Evolutionary conservation across 2,113 vertebrate species (phyloP), one percentile per base, ranked within the genome.

Genomic region (Emydocephalus ijimae): DNA sequence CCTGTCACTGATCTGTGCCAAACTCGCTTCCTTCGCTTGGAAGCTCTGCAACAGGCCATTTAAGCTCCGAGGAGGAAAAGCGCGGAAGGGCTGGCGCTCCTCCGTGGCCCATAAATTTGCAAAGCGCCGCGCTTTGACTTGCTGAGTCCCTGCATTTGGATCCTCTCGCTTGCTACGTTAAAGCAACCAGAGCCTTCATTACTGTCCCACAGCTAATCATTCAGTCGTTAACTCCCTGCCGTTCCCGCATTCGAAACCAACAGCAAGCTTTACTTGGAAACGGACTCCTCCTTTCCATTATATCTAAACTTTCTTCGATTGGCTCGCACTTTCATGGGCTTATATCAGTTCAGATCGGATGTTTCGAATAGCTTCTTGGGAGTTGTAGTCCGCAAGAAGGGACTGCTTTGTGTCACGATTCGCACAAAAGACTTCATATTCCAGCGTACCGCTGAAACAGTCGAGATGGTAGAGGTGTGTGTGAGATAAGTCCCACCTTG

Each of bases 341-440:
- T 26, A 90, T 23, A 54, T 93, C 88, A 87, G 20, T 87, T 89
- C 74, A 93, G 92, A 61, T 93, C 74, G 88, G 29, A 61, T 54
- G 88, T 92, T 90, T 8, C 56, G 12, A 29, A 1, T 1, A 20
- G 92, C 21, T 7, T 48, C 55, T 26, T 61, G 92, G 88, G 92
- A 54, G 10, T 43, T 54, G 92, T 23, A 93, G 92, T 93, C 90
- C n/a, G 8, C 3, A 12, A 20, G 14, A 34, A 1, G 14, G 15
- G 6, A 9, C 4, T 3, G 0, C 11, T 39, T 5, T 1, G 3
- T 1, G 4, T 3, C 5, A 2, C 1, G 11, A 45, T 3, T 5
- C 3, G 45, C 8, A 55, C 3, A 39, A 45, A 86, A 50, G 74
- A 89, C 88, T 90, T 48, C 88, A 24, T 1, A 9, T 86, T 88